Evolutionary conservation across 1,140 invertebrate species (phyloP).

Genomic region (Microvelia longipes): DNA sequence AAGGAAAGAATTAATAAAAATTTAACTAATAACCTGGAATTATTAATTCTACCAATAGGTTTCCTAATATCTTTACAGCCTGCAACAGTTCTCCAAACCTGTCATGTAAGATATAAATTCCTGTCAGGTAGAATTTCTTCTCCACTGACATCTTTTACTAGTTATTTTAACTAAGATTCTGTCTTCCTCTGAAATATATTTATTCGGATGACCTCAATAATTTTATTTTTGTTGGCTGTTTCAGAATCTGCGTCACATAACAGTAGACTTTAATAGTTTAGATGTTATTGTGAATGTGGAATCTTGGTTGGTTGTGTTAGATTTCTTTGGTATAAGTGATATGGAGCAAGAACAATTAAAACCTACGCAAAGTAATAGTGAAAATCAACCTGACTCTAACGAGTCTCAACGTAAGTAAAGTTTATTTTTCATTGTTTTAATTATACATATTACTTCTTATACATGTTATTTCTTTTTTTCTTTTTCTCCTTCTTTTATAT

Average conservation of each 20-base stretch:
- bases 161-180: too few relatives aligned
- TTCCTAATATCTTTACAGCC: too few relatives aligned
- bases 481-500: background rate
- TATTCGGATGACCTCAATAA: too few relatives aligned
- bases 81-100: too few relatives aligned
- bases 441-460: background rate
- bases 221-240: slow-evolving; percentile 9
- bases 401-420: slow-evolving; percentile 9
- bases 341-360: slow-evolving; percentile 26
- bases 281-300: slow-evolving; percentile 80
- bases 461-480: background rate
- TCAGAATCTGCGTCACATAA: slow-evolving; percentile 38
- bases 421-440: slow-evolving; percentile 2
- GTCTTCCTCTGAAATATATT: too few relatives aligned
- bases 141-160: too few relatives aligned
- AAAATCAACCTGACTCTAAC: slow-evolving; percentile 4
- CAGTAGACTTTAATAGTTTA: slow-evolving; percentile 78
- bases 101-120: too few relatives aligned
- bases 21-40: background rate
- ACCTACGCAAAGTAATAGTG: slow-evolving; percentile 15
- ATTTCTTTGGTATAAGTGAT: slow-evolving; percentile 69
- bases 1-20: background rate
- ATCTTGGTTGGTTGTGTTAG: slow-evolving; percentile 84
- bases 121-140: too few relatives aligned
- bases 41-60: background rate